Conservation (phyloP, 2,797 vertebrate genomes). For the Chiloscyllium punctatum region DNA sequence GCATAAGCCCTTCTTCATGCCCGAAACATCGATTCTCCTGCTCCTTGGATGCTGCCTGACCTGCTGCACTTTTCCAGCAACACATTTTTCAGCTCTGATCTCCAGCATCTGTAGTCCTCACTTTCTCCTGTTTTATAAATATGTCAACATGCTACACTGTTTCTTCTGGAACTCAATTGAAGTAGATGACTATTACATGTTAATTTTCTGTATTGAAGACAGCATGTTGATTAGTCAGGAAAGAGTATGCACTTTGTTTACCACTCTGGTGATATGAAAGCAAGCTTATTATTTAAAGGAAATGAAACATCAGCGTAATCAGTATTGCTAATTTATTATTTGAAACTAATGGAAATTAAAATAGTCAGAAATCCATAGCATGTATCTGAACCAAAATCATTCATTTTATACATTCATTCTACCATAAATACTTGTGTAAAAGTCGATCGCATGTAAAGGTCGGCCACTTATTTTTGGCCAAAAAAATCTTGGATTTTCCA, state of each 20-base stretch:
- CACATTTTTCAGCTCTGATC: no score
- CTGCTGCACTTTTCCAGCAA: no score
- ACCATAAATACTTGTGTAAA: no score
- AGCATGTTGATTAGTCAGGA: conserved; percentile 9
- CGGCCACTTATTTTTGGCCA: no score
- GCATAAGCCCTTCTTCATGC: no score
- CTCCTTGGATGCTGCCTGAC: no score
- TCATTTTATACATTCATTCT: neutral
- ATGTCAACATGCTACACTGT: neutral
- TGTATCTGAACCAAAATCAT: neutral
- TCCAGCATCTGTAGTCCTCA: no score
- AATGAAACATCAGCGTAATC: neutral
- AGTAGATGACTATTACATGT: neutral
- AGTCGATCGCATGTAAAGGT: no score
- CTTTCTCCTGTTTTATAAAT: neutral
- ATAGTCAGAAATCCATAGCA: neutral
- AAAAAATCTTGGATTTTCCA: no score
- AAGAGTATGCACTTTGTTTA: neutral
- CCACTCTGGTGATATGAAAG: neutral
- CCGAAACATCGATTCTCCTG: no score
- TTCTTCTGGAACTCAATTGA: neutral
- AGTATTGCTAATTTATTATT: neutral
- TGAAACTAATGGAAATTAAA: neutral
- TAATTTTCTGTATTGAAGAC: conserved; percentile 19
- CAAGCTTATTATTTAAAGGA: neutral